These are phyloP conservation scores for Xestia c-nigrum DNA, from an alignment of 2,888 invertebrate genomes.

Conservation along the genomic window DNA sequence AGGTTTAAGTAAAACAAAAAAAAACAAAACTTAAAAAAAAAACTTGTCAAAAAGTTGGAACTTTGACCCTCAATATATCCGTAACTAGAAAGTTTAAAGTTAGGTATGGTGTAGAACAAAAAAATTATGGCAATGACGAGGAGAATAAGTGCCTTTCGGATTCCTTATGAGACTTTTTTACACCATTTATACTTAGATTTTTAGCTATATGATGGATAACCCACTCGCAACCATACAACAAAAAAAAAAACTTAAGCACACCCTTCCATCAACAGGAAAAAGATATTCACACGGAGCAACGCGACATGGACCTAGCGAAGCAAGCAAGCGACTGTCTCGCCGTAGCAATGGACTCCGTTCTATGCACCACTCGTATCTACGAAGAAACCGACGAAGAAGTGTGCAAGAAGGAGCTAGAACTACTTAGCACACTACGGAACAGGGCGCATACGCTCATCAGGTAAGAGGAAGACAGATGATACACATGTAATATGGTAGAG, in stretches of 20 bases:
- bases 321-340: constrained; percentile 81
- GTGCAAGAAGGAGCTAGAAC: constrained; percentile 60
- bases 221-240: background rate
- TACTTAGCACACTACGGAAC: constrained; percentile 69
- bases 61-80: too few relatives aligned
- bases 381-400: constrained; percentile 62
- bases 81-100: too few relatives aligned
- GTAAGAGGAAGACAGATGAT: constrained; percentile 64
- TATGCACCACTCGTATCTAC: constrained; percentile 73
- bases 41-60: too few relatives aligned
- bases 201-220: background rate
- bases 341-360: constrained; percentile 78
- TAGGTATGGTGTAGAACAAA: too few relatives aligned
- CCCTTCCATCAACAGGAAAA: constrained; percentile 75
- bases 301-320: constrained; percentile 77
- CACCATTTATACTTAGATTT: background rate
- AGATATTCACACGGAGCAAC: constrained; percentile 76
- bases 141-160: too few relatives aligned
- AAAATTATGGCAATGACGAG: too few relatives aligned
- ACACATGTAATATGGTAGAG: background rate
- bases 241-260: background rate
- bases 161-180: too few relatives aligned
- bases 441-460: constrained; percentile 82
- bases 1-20: too few relatives aligned
- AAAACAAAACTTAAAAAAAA: too few relatives aligned